Conservation (phyloP, 92 coral and sea anemone species). For the Palythoa grandis region DNA sequence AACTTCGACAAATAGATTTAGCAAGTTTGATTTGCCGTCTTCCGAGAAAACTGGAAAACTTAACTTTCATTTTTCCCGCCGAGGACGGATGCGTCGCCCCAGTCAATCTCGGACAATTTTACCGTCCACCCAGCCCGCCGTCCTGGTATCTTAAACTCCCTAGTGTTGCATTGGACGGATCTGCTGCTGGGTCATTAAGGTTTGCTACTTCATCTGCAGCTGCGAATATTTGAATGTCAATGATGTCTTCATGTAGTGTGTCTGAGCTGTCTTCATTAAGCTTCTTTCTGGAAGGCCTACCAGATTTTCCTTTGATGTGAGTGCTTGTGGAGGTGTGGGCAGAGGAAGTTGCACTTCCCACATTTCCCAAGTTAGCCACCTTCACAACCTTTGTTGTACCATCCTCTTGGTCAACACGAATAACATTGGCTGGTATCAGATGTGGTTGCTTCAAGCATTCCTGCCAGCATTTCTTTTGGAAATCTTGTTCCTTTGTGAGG, state of each 20-base stretch:
- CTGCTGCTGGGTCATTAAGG: conserved; percentile 2
- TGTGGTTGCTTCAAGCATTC: conserved; percentile 16
- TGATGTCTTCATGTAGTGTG: conserved; percentile 1
- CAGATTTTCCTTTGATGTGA: conserved; percentile 35
- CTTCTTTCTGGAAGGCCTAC: conserved; percentile 28
- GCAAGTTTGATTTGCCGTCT: too few relatives aligned
- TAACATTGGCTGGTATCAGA: neutral
- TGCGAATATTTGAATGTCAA: conserved; percentile 10
- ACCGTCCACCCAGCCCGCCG: too few relatives aligned
- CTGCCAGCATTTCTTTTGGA: conserved; percentile 1
- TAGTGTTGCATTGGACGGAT: neutral
- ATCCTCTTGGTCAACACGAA: neutral
- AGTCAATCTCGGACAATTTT: too few relatives aligned
- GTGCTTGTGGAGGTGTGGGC: conserved; percentile 10
- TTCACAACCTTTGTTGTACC: neutral
- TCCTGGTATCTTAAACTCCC: too few relatives aligned
- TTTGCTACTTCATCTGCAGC: neutral
- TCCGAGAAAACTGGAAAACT: too few relatives aligned
- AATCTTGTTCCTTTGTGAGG: neutral
- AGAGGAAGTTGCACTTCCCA: conserved; percentile 1
- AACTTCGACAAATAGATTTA: too few relatives aligned
- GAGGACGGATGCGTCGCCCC: too few relatives aligned
- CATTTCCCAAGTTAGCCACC: conserved; percentile 6
- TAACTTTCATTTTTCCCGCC: too few relatives aligned
- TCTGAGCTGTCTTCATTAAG: neutral